phyloP scores from a whole-genome alignment of 1,140 invertebrate genomes.

The Hycleus phaleratus region DNA sequence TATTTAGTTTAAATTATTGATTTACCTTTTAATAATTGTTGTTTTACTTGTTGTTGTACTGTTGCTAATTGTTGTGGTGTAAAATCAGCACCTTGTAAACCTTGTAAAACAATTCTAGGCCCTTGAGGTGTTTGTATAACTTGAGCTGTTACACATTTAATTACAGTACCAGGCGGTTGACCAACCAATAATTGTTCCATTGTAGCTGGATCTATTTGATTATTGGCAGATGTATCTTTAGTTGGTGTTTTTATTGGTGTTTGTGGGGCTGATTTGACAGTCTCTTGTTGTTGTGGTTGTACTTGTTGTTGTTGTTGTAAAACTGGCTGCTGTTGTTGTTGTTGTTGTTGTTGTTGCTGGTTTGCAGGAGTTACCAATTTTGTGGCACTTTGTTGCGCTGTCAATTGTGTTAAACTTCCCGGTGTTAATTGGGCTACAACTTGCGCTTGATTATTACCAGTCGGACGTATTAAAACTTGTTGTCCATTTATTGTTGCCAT shows the following conservation, averaged over 20 bases:
- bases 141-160: slow-evolving; percentile 76
- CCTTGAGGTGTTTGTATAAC: slow-evolving; percentile 76
- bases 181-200: slow-evolving; percentile 64
- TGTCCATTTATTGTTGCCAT: slow-evolving; percentile 76
- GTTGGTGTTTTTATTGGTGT: slow-evolving; percentile 21
- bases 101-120: slow-evolving; percentile 75
- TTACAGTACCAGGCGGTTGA: slow-evolving; percentile 74
- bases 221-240: slow-evolving; percentile 13
- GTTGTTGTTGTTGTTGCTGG: slow-evolving; percentile 17
- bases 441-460: slow-evolving; percentile 63
- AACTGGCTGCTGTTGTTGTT: slow-evolving; percentile 12
- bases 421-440: slow-evolving; percentile 58
- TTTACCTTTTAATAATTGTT: slow-evolving; percentile 73
- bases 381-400: slow-evolving; percentile 20
- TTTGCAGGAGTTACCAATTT: slow-evolving; percentile 4
- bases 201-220: slow-evolving; percentile 43
- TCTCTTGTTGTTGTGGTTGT: slow-evolving; percentile 1
- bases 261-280: slow-evolving; percentile 13
- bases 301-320: slow-evolving; percentile 14
- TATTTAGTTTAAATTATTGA: not conserved
- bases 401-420: slow-evolving; percentile 24
- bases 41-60: slow-evolving; percentile 81
- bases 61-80: slow-evolving; percentile 69
- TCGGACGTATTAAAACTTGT: slow-evolving; percentile 65
- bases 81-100: slow-evolving; percentile 70